Conservation (phyloP, 2,888 invertebrate genomes). For the Drosophila antonietae region DNA sequence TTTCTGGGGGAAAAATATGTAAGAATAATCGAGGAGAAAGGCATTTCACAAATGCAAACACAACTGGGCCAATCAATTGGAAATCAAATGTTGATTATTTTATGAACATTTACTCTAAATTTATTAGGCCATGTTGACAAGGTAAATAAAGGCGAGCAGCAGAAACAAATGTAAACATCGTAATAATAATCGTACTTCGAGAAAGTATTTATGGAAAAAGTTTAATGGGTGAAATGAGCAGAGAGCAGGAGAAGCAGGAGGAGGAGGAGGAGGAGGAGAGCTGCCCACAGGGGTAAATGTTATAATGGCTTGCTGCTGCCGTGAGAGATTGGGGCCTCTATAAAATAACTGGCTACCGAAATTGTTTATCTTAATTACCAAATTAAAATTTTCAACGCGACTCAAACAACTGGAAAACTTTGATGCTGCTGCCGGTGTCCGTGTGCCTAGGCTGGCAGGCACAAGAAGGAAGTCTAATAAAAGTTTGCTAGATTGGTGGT, state of each 20-base stretch:
- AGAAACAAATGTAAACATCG: constrained; percentile 43
- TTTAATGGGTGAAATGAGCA: constrained; percentile 46
- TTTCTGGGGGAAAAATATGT: neutral
- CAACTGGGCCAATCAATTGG: constrained; percentile 16
- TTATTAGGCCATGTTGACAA: constrained; percentile 43
- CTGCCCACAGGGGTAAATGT: constrained; percentile 5
- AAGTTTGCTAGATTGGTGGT: constrained; percentile 26
- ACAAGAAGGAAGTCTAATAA: constrained; percentile 34
- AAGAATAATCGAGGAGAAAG: constrained; percentile 2
- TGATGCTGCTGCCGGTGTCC: constrained; percentile 16
- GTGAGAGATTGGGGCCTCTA: constrained; percentile 21
- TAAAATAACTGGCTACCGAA: constrained; percentile 71
- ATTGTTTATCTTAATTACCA: constrained; percentile 82
- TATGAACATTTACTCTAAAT: constrained; percentile 10
- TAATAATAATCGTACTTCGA: constrained; percentile 46
- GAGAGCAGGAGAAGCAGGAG: no score
- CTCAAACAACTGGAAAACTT: constrained; percentile 63
- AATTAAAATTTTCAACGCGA: constrained; percentile 78
- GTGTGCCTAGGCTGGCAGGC: neutral
- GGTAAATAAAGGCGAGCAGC: constrained; percentile 34
- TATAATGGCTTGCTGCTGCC: constrained; percentile 33
- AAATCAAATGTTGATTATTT: constrained; percentile 54
- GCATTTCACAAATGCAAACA: constrained; percentile 11
- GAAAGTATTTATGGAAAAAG: constrained; percentile 66
- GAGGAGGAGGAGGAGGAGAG: neutral